phyloP scores from a whole-genome alignment of 2,888 invertebrate genomes.

The Maniola hyperantus region DNA sequence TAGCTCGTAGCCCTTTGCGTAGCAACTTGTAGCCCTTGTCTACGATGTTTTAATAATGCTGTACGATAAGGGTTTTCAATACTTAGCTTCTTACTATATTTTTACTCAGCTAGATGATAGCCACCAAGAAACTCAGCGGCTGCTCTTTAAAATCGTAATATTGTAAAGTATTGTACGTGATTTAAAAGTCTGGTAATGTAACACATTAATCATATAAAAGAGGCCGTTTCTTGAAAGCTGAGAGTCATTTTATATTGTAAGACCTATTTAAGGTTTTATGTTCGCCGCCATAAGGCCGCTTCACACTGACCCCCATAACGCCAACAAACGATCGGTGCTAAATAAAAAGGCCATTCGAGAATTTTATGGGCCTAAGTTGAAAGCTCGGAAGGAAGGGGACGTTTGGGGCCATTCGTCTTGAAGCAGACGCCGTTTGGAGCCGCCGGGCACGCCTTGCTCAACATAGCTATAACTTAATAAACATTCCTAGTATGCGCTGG shows the following conservation, averaged over 20 bases:
- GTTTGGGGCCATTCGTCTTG: constrained; percentile 59
- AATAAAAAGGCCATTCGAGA: constrained; percentile 61
- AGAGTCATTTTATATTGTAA: constrained; percentile 14
- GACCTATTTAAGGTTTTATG: constrained; percentile 16
- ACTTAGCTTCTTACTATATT: too few species aligned
- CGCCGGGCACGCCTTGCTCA: constrained; percentile 33
- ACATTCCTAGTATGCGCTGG: constrained; percentile 16
- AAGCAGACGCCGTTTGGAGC: constrained; percentile 52
- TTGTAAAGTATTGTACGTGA: constrained; percentile 41
- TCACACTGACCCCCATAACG: constrained; percentile 25
- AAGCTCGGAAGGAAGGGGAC: constrained; percentile 51
- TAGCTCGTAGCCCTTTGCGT: too few species aligned
- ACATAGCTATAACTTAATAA: constrained; percentile 7
- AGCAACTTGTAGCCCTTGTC: too few species aligned
- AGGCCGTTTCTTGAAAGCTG: not conserved
- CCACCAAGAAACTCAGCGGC: too few species aligned
- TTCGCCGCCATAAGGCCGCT: constrained; percentile 17
- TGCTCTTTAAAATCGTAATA: too few species aligned
- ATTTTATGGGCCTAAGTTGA: constrained; percentile 58
- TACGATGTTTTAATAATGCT: too few species aligned
- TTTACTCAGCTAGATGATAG: too few species aligned
- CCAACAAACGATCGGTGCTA: constrained; percentile 39
- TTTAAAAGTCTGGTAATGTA: constrained; percentile 38
- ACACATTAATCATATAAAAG: constrained; percentile 2
- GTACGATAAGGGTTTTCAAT: too few species aligned